phyloP scores from a whole-genome alignment of 2,113 vertebrate species.

The Thamnaconus septentrionalis region DNA sequence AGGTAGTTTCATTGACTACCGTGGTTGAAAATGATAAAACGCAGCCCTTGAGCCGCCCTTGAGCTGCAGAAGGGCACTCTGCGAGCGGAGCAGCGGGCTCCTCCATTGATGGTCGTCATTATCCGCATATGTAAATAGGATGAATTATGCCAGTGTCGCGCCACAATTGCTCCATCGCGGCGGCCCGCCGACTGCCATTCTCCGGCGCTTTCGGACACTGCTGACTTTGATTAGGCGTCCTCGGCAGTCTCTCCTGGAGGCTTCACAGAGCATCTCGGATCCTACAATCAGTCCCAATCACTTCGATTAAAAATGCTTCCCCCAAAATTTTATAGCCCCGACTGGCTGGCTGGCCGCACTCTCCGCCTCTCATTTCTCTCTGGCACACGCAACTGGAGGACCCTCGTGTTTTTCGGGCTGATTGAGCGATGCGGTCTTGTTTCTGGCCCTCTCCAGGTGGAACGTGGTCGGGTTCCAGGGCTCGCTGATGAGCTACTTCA shows the following conservation, averaged over 20 bases:
- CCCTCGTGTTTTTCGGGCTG: not conserved
- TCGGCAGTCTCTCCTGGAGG: constrained; percentile 1
- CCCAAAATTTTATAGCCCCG: no score
- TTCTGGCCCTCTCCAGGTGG: constrained; percentile 78
- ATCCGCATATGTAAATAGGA: constrained; percentile 21
- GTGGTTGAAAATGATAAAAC: no score
- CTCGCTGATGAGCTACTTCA: constrained; percentile 92
- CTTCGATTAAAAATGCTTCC: no score
- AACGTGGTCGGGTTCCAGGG: constrained; percentile 95
- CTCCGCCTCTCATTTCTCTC: no score
- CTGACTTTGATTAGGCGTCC: constrained; percentile 21
- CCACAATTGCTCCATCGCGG: constrained; percentile 20
- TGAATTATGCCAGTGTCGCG: constrained; percentile 22
- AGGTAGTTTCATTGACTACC: no score
- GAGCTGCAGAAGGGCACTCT: not conserved
- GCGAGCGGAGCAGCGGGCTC: not conserved
- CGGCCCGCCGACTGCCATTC: not conserved
- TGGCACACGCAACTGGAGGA: not conserved
- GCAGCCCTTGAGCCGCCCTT: no score
- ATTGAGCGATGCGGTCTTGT: not conserved
- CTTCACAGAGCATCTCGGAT: no score
- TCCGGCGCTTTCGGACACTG: constrained; percentile 6
- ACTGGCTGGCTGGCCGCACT: no score
- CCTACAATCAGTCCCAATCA: no score
- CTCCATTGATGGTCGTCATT: constrained; percentile 8